These are phyloP conservation scores for Megamerina dolium DNA, from an alignment of 2,888 invertebrate genomes.

Conservation along the genomic window DNA sequence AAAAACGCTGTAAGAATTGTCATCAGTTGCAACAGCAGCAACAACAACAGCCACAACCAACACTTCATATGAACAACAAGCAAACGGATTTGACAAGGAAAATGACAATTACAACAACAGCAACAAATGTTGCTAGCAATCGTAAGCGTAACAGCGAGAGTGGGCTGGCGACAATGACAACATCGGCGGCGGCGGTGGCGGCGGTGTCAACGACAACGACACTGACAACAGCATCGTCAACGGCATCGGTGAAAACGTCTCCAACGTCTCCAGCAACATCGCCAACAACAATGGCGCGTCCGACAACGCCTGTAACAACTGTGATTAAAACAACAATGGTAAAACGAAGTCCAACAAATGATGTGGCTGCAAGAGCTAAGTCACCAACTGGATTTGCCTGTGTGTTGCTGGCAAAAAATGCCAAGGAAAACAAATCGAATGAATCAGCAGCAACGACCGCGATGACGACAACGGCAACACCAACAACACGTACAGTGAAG, in stretches of 20 bases:
- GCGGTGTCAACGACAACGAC: constrained; percentile 22
- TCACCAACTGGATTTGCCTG: too few relatives aligned
- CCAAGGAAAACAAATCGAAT: too few relatives aligned
- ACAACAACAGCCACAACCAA: constrained; percentile 24
- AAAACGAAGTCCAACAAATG: constrained; percentile 44
- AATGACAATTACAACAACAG: constrained; percentile 8
- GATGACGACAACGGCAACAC: constrained; percentile 19
- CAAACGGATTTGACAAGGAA: constrained; percentile 10
- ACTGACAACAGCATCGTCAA: constrained; percentile 30
- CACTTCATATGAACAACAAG: neutral
- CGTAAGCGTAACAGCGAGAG: neutral
- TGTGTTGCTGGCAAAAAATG: too few relatives aligned
- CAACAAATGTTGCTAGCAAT: constrained; percentile 2
- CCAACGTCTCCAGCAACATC: constrained; percentile 22
- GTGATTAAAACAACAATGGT: constrained; percentile 47
- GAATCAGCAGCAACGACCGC: constrained; percentile 29
- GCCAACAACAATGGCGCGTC: constrained; percentile 26
- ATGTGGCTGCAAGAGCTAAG: too few relatives aligned
- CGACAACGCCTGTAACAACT: constrained; percentile 39
- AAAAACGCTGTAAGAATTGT: too few relatives aligned
- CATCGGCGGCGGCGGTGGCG: constrained; percentile 12
- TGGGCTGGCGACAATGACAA: constrained; percentile 2
- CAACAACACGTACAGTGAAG: constrained; percentile 33
- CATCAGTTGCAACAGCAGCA: constrained; percentile 32
- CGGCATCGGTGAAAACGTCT: constrained; percentile 23